Base-by-base conservation (phyloP, 1,140 invertebrate genomes). In the Galleria mellonella region DNA sequence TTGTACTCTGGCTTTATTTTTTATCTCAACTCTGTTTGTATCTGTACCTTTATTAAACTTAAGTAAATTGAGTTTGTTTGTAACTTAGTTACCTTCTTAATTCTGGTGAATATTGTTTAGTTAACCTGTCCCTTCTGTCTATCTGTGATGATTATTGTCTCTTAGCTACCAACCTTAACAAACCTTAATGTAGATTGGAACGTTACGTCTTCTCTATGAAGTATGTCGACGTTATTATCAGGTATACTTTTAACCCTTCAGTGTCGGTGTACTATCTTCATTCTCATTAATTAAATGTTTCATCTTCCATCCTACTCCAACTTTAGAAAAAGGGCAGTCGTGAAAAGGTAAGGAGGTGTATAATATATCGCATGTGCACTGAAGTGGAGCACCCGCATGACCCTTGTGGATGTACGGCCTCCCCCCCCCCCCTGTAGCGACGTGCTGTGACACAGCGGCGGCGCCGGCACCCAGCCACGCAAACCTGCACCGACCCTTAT, bases 271-370 rank as follows among this genome's bases (percentile, higher is more conserved):
- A 55, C 49, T 66, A 51, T 70, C 48, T 70, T 72, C 76, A 77
- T 60, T 65, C 38, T 72, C 82, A 85, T 85, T 85, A 83, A 85
- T 79, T 63, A 43, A 76, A 82, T 82, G 71, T 84, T 86, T 78
- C 75, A 82, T 83, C 79, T 85, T 84, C 68, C 78, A 83, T 85
- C 74, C 71, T 47, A 67, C 67, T 66, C 76, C 87, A 70, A 88
- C 72, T 81, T 69, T 89, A 93, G 92, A 93, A 93, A 90, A 93
- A 93, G 87, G 92, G 92, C 87, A 93, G 92, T 87, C 89, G 91
- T 79, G 92, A 94, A 82, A 93, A 93, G 91, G 92, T 93, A 91
- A 90, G 90, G 77, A 69, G 56, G 58, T 62, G 65, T 70, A 57
- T 59, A 53, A 58, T 78, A 62, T 75, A 70, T 52, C 58, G 79